These are phyloP conservation scores for Nudaria mundana DNA, from an alignment of 2,888 invertebrate genomes.

Conservation along the genomic window DNA sequence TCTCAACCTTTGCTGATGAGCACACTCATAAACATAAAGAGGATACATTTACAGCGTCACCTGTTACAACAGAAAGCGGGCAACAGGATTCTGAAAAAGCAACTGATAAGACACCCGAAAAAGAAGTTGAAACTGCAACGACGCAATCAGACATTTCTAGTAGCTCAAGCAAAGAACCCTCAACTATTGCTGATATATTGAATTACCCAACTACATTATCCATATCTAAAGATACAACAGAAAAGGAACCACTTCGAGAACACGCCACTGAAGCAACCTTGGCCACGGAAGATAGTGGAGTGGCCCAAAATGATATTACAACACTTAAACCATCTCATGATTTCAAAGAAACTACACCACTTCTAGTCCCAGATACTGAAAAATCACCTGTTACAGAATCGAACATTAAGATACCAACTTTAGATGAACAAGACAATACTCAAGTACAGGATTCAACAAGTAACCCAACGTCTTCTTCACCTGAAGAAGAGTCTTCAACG, in stretches of 20 bases:
- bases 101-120: constrained; percentile 12
- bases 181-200: neutral
- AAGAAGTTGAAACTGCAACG: constrained; percentile 16
- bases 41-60: constrained; percentile 12
- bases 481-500: constrained; percentile 24
- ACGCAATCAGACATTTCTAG: constrained; percentile 10
- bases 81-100: neutral
- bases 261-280: neutral
- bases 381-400: constrained; percentile 19
- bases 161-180: constrained; percentile 10
- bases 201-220: constrained; percentile 2
- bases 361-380: constrained; percentile 3
- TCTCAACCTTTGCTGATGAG: constrained; percentile 21
- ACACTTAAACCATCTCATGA: constrained; percentile 1
- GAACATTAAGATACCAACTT: constrained; percentile 9
- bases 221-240: constrained; percentile 1
- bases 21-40: constrained; percentile 23
- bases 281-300: neutral
- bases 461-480: constrained; percentile 25
- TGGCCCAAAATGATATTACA: constrained; percentile 4
- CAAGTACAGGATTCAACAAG: constrained; percentile 7
- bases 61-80: constrained; percentile 11
- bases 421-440: constrained; percentile 25
- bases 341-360: constrained; percentile 12
- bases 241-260: neutral